Percentiles rank a stretch among this genome's conserved stretches.
phyloP scores from a whole-genome alignment of 1,140 invertebrate genomes.

The Trypoxylus dichotomus region DNA sequence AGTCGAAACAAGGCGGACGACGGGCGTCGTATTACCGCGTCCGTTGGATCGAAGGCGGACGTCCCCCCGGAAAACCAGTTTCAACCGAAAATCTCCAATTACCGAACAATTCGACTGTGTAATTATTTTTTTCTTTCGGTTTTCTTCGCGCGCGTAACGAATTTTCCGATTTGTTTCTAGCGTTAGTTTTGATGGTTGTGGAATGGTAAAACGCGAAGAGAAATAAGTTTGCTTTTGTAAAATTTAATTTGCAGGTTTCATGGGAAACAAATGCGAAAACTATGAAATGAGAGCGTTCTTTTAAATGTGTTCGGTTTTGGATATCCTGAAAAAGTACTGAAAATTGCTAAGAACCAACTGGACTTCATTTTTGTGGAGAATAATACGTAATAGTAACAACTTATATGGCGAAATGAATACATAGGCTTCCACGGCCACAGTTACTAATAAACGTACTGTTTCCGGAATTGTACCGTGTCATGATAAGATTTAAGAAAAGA shows the following conservation, averaged over 20 bases:
- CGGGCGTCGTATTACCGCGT: not conserved
- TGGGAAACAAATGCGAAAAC: too few species aligned
- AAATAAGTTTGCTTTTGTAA: not conserved
- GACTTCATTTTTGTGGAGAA: too few species aligned
- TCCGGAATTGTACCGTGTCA: too few species aligned
- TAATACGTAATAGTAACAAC: too few species aligned
- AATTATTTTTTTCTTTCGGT: constrained; percentile 17
- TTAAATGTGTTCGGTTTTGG: too few species aligned
- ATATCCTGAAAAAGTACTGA: too few species aligned
- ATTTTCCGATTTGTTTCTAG: not conserved
- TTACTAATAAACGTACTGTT: too few species aligned
- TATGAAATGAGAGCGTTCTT: too few species aligned
- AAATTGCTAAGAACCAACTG: too few species aligned
- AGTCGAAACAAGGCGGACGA: not conserved
- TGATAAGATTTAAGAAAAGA: too few species aligned
- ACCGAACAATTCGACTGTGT: constrained; percentile 23
- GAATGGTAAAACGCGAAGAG: not conserved
- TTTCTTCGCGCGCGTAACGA: not conserved
- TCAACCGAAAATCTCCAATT: constrained; percentile 9
- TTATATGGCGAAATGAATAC: too few species aligned
- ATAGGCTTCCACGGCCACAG: too few species aligned
- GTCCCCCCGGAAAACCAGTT: not conserved
- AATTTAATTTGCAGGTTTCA: not conserved
- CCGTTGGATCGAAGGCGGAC: not conserved
- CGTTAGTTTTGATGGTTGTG: not conserved